These are phyloP conservation scores for Ruditapes philippinarum DNA, from an alignment of 1,140 invertebrate species.

Conservation along the genomic window DNA sequence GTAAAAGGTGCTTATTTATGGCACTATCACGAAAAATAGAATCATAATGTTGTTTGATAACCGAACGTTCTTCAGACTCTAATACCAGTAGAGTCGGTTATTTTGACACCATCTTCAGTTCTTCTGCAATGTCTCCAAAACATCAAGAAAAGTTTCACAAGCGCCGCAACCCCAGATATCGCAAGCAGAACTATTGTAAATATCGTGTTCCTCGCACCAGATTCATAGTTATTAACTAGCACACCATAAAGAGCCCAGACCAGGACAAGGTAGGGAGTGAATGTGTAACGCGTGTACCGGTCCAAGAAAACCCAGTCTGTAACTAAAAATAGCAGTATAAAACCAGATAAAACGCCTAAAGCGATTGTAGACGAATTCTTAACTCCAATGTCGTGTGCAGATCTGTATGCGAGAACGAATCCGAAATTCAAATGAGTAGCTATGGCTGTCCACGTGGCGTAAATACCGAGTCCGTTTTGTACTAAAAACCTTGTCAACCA, in stretches of 20 bases:
- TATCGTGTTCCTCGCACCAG: conserved; percentile 74
- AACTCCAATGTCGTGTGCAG: conserved; percentile 32
- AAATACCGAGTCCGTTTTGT: conserved; percentile 84
- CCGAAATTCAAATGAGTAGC: conserved; percentile 82
- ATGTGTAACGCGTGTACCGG: no score
- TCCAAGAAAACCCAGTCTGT: no score
- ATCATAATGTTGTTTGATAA: no score
- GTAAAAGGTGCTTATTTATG: no score
- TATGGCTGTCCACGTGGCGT: conserved; percentile 82
- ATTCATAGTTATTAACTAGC: conserved; percentile 75
- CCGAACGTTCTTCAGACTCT: conserved; percentile 49
- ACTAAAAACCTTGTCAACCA: conserved; percentile 84
- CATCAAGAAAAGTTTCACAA: conserved; percentile 73
- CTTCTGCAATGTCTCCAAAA: conserved; percentile 71
- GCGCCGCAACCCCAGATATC: conserved; percentile 38
- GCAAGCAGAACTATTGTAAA: conserved; percentile 78
- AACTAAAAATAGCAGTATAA: conserved; percentile 73
- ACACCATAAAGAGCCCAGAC: conserved; percentile 79
- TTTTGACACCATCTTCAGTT: conserved; percentile 32
- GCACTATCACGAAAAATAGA: no score
- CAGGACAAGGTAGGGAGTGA: conserved; percentile 82
- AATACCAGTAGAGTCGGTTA: conserved; percentile 36
- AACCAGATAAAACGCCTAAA: conserved; percentile 71
- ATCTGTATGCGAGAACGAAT: conserved; percentile 73
- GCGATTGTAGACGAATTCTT: conserved; percentile 71